phyloP scores from a whole-genome alignment of 92 coral and sea anemone genomes.

The Micromussa lordhowensis region DNA sequence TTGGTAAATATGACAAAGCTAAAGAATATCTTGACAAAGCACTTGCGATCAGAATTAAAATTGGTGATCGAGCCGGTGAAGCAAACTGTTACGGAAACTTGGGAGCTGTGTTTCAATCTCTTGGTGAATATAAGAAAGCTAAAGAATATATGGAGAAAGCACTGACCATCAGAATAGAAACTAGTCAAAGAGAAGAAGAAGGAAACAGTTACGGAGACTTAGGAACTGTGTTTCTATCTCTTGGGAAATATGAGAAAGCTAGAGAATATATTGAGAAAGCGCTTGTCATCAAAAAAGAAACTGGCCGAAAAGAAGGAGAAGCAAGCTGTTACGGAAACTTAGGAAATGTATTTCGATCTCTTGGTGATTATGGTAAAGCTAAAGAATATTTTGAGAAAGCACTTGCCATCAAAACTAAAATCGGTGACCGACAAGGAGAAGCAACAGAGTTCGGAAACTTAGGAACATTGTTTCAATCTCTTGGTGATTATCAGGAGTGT shows the following conservation, averaged over 20 bases:
- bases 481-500: not conserved
- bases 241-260: no score
- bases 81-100: not conserved
- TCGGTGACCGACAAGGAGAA: not conserved
- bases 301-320: not conserved
- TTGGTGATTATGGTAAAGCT: not conserved
- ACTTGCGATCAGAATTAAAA: not conserved
- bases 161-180: not conserved
- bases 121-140: not conserved
- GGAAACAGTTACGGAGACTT: no score
- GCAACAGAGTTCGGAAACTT: not conserved
- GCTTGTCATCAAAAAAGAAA: not conserved
- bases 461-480: not conserved
- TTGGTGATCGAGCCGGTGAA: not conserved
- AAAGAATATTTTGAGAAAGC: not conserved
- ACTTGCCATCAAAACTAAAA: not conserved
- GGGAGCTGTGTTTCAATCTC: not conserved
- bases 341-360: not conserved
- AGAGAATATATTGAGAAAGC: not conserved
- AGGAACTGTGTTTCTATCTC: no score
- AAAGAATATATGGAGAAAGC: not conserved
- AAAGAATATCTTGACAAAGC: not conserved
- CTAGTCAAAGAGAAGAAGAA: no score
- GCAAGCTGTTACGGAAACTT: not conserved
- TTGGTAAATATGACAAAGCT: not conserved